Base-by-base conservation (phyloP, 2,888 invertebrate species). In the Embidobia sp. region DNA sequence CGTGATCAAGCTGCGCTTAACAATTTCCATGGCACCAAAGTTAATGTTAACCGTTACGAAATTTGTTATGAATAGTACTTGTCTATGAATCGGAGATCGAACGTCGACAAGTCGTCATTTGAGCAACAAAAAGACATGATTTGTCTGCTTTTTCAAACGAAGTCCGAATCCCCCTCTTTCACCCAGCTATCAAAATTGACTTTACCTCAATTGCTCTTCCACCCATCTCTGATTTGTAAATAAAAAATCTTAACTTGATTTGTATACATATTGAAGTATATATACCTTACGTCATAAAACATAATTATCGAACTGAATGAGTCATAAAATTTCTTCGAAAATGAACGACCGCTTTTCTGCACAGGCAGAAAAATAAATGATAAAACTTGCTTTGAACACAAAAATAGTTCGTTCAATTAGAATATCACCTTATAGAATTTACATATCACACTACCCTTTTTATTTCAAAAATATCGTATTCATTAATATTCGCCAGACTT, bases 341-440 rank as follows among this genome's bases (percentile, higher is more conserved):
- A 42, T 42, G 10, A n/a, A n/a, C n/a, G n/a, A n/a, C n/a, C n/a
- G n/a, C n/a, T n/a, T n/a, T n/a, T n/a, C n/a, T n/a, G n/a, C n/a
- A n/a, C n/a, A n/a, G n/a, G n/a, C n/a, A n/a, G n/a, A n/a, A n/a
- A n/a, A n/a, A 35, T 35, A 46, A 26, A 7, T 1, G 29, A 15
- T 31, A 1, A 31, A 31, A 49, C 15, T 31, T n/a, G 10, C 6
- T 15, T 13, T 11, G 78, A 85, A 84, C 84, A 84, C 85, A 85
- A 86, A 83, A 86, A 86, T 87, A 86, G 82, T 85, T 83, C 80
- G 80, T 80, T 84, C 79, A 77, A 78, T 79, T 78, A 83, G 16
- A 59, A n/a, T n/a, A n/a, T n/a, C n/a, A n/a, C 69, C 79, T 81
- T 79, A 80, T 79, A 79, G 72, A 77, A 82, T 85, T 67, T 84